A percentile compares a stretch with the other conserved stretches of the same genome.
Conservation (phyloP, 2,113 vertebrate genomes). For the Myanophis thanlyinensis region DNA sequence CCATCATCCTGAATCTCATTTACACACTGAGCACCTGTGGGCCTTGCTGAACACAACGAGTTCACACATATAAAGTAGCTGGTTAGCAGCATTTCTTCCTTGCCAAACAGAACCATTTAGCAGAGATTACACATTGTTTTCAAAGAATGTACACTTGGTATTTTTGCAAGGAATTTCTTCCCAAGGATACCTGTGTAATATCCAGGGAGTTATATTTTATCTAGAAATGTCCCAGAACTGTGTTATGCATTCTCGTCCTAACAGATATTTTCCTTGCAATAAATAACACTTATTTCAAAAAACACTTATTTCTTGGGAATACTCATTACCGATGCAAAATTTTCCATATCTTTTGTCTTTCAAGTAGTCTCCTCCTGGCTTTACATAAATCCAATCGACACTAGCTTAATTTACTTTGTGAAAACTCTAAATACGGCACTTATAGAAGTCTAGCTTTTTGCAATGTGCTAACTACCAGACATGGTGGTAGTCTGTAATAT, state of each 20-base stretch:
- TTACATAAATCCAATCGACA: neutral
- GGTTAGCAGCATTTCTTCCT: neutral
- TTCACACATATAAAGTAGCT: neutral
- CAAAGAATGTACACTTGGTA: neutral
- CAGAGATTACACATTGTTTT: neutral
- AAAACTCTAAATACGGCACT: neutral
- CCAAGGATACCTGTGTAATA: neutral
- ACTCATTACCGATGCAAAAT: neutral
- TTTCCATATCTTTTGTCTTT: neutral
- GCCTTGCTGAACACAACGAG: neutral
- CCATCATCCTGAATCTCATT: neutral
- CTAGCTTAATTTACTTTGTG: neutral
- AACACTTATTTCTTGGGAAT: neutral
- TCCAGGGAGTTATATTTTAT: neutral
- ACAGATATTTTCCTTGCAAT: neutral
- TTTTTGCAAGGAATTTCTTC: neutral
- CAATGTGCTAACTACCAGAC: neutral
- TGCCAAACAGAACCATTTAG: neutral
- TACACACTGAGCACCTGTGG: slow-evolving; percentile 11
- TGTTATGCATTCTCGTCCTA: neutral
- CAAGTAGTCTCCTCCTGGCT: neutral
- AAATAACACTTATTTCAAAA: neutral
- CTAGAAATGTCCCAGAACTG: neutral
- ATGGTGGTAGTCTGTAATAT: neutral
- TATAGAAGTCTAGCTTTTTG: neutral